A percentile compares a stretch with the other conserved stretches of the same genome.
Evolutionary conservation across 30 jellyfish, hydroid and myxozoan species (phyloP).

Genomic region (Catostylus mosaicus): DNA sequence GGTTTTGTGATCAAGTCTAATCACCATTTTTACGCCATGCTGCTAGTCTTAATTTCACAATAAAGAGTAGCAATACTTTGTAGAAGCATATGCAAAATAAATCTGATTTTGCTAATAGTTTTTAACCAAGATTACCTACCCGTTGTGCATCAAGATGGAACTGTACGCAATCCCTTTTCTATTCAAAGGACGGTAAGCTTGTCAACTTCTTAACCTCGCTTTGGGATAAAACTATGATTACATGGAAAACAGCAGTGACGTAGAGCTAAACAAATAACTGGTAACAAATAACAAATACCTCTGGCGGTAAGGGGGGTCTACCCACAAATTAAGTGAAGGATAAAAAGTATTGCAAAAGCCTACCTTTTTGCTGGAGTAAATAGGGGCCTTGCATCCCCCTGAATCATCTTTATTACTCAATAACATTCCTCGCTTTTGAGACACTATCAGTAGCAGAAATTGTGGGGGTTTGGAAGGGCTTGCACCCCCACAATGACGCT

Average conservation of each 20-base stretch:
- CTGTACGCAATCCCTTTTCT: conserved; percentile 29
- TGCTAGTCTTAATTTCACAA: not conserved
- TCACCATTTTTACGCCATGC: not conserved
- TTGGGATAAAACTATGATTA: not conserved
- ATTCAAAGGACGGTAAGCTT: conserved; percentile 26
- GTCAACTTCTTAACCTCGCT: not conserved
- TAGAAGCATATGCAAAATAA: conserved; percentile 11
- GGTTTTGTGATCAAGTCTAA: not conserved
- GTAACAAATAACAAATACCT: too few species aligned
- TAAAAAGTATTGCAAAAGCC: too few species aligned
- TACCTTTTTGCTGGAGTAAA: too few species aligned
- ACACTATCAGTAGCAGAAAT: too few species aligned
- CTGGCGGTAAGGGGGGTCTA: too few species aligned
- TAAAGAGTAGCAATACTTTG: not conserved
- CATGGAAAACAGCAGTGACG: not conserved
- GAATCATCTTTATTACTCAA: too few species aligned
- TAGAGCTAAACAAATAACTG: too few species aligned
- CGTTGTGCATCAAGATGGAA: conserved; percentile 20
- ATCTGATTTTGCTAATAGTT: conserved; percentile 38
- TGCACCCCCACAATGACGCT: too few species aligned
- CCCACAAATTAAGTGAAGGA: too few species aligned
- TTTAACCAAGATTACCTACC: conserved; percentile 33
- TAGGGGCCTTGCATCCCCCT: too few species aligned
- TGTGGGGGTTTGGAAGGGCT: too few species aligned
- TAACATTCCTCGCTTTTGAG: too few species aligned